Base-by-base conservation (phyloP, 1,140 invertebrate species). In the Teleopsis dalmanni region DNA sequence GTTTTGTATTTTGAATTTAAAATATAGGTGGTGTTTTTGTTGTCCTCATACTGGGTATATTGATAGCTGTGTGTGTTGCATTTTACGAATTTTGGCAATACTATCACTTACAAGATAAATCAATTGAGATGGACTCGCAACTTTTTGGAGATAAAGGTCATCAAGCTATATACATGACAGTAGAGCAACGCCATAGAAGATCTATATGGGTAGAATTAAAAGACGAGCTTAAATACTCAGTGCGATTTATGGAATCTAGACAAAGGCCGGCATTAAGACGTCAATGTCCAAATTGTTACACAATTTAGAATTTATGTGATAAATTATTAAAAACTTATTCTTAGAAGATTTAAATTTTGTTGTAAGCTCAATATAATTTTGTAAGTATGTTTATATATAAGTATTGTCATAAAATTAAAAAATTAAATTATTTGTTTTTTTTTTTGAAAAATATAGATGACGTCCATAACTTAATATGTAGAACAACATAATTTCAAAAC, bases 51-150 rank as follows among this genome's bases (percentile, higher is more conserved):
- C 89, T 88, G 55, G 94, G 94, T 1, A 75, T 96, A 37, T 84
- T 86, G 1, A 68, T 94, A 13, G 91, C 92, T 1, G 86, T 95
- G 44, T 72, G 95, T 18, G 85, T 95, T 1, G 90, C 92, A 9
- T 87, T 96, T 34, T 74, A 91, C 52, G 94, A 97, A 67, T 96
- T 97, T 67, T 91, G 92, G 59, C 92, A 88, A 83, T 89, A 95
- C 18, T 60, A 73, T 91, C 91, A 1, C 4, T 85, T 83, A 68
- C 91, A 90, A 65, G 91, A 91, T 66, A 83, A 87, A 2, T 84
- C 41, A 82, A 85, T 27, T 85, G 89, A 14, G 50, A 38, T 4
- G 18, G 23, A 21, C 34, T 27, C 13, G 8, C 76, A 84, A 70
- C 86, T 92, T 77, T 89, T 88, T 9, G 66, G 94, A 27, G 94